Evolutionary conservation across 2,888 invertebrate genomes (phyloP).

Genomic region (Plutella xylostella): DNA sequence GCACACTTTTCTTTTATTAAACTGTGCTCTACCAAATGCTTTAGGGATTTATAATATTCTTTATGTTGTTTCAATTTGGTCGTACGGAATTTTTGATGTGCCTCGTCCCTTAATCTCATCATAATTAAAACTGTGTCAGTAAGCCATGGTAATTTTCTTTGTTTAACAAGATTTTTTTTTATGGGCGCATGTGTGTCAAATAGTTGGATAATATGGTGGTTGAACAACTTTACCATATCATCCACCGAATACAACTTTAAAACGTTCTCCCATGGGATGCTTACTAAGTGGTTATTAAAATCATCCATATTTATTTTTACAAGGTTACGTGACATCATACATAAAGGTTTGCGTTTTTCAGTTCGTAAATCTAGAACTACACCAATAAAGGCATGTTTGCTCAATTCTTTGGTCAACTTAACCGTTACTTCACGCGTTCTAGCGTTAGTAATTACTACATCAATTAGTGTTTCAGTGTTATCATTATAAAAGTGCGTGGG

Average conservation of each 20-base stretch:
- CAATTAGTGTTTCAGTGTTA: constrained; percentile 11
- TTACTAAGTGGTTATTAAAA: neutral
- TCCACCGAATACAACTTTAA: neutral
- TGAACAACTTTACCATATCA: neutral
- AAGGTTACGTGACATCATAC: neutral
- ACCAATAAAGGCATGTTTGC: neutral
- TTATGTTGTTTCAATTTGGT: neutral
- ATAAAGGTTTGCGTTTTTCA: neutral
- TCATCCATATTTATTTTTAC: neutral
- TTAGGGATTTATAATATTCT: neutral
- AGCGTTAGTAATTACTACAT: constrained; percentile 14
- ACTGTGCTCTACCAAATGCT: neutral
- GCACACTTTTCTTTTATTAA: neutral
- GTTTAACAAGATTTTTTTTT: neutral
- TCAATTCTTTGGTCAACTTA: neutral
- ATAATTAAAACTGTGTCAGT: neutral
- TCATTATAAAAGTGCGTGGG: constrained; percentile 14
- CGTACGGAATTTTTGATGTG: neutral
- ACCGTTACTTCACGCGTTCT: neutral
- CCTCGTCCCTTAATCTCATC: neutral
- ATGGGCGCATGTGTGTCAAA: neutral
- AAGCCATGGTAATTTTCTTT: neutral
- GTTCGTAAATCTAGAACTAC: neutral
- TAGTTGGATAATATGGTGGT: neutral
- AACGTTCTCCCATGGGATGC: neutral